These are phyloP conservation scores for Anagrus nilaparvatae DNA, from an alignment of 1,140 invertebrate genomes.

Conservation along the genomic window DNA sequence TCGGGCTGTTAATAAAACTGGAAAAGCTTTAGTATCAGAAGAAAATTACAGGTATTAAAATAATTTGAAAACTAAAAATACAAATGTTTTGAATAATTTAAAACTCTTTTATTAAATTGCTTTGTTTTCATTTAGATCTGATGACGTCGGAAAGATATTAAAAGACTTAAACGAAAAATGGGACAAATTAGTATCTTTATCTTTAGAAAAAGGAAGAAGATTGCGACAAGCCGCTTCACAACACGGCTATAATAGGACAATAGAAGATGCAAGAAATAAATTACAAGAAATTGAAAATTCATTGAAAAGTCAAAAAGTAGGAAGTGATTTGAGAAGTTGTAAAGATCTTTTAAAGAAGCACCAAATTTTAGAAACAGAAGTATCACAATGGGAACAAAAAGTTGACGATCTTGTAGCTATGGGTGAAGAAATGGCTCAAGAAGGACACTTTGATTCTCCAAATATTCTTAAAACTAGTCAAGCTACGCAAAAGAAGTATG, in stretches of 20 bases:
- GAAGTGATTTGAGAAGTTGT: slow-evolving; percentile 76
- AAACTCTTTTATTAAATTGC: background rate
- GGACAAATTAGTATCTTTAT: slow-evolving; percentile 57
- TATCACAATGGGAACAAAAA: slow-evolving; percentile 65
- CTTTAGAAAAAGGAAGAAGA: slow-evolving; percentile 75
- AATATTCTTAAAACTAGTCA: slow-evolving; percentile 73
- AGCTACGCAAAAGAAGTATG: slow-evolving; percentile 57
- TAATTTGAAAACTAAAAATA: background rate
- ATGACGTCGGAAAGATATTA: slow-evolving; percentile 55
- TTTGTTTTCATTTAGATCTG: slow-evolving; percentile 36
- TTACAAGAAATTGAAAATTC: slow-evolving; percentile 67
- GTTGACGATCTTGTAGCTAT: slow-evolving; percentile 64
- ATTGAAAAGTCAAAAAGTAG: slow-evolving; percentile 71
- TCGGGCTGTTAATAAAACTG: slow-evolving; percentile 71
- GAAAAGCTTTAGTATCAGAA: slow-evolving; percentile 57
- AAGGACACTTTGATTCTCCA: slow-evolving; percentile 86
- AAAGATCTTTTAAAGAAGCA: slow-evolving; percentile 83
- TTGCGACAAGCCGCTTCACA: slow-evolving; percentile 67
- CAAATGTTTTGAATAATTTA: too few relatives aligned
- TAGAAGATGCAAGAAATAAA: slow-evolving; percentile 72
- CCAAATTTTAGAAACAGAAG: slow-evolving; percentile 67
- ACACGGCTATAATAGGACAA: slow-evolving; percentile 62
- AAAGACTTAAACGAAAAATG: slow-evolving; percentile 63
- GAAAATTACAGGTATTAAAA: slow-evolving; percentile 49
- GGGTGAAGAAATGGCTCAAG: slow-evolving; percentile 81